Percentiles rank a stretch among this genome's conserved stretches.
Evolutionary conservation across 2,888 invertebrate genomes (phyloP).

Genomic region (Eupithecia dodoneata): DNA sequence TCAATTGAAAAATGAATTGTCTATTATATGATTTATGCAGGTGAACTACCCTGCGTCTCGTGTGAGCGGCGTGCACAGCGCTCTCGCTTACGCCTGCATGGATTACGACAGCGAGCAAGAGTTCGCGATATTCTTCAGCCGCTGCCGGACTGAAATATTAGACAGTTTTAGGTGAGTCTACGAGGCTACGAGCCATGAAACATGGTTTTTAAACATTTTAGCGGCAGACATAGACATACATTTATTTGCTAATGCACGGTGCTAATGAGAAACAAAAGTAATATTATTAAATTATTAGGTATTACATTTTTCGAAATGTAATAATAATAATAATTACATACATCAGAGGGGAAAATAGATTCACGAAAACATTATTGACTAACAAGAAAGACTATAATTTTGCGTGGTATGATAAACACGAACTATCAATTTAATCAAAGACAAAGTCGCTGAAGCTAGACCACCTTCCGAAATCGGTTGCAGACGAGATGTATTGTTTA

Average conservation of each 20-base stretch:
- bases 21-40: slow-evolving; percentile 49
- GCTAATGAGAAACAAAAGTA: too few relatives aligned
- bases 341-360: too few relatives aligned
- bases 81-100: slow-evolving; percentile 88
- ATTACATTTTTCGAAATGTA: too few relatives aligned
- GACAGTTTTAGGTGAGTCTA: slow-evolving; percentile 86
- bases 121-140: slow-evolving; percentile 92
- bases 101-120: slow-evolving; percentile 97
- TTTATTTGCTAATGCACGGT: background rate
- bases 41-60: slow-evolving; percentile 85
- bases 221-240: background rate
- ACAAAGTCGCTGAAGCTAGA: too few relatives aligned
- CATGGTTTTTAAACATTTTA: background rate
- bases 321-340: too few relatives aligned
- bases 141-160: slow-evolving; percentile 91
- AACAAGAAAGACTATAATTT: too few relatives aligned
- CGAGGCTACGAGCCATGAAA: slow-evolving; percentile 32
- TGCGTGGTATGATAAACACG: too few relatives aligned
- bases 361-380: too few relatives aligned
- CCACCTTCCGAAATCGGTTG: too few relatives aligned
- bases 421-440: too few relatives aligned
- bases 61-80: slow-evolving; percentile 75
- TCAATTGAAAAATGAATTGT: too few relatives aligned
- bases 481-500: background rate
- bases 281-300: too few relatives aligned